Base-by-base conservation (phyloP, 2,113 vertebrate genomes). In the Theropithecus gelada region DNA sequence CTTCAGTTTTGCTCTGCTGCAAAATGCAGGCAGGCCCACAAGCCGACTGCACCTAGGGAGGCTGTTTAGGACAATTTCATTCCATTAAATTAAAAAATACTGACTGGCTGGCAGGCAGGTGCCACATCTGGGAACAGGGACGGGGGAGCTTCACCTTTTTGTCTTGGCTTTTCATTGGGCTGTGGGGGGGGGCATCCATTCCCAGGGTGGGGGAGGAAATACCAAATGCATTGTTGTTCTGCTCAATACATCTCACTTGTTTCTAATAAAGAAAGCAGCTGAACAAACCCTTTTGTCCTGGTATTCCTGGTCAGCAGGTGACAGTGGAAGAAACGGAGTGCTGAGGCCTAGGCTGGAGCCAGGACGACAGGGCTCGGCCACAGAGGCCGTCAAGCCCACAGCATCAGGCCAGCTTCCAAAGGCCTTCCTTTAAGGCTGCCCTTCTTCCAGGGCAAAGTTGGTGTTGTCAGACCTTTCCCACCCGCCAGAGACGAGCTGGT, bases 181-280 rank as follows among this genome's bases (percentile, higher is more conserved):
- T 94, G 3, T 59, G 68, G 13, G 48, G 84, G 84, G 87, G 82
- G 70, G 22, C 43, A 50, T 94, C 92, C 88, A 14, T 85, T 97
- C 92, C 94, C 35, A 5, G 85, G 90, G 75, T 50, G 0, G 85
- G 79, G 84, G 79, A 85, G 57, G 59, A 91, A 75, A 91, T 43
- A 80, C 88, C 93, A 94, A 96, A 90, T 57, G 59, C 52, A 66
- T 88, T 96, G 93, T 92, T 93, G 85, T 94, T 96, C 90, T 16
- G 35, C 93, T 81, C 17, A 57, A 35, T 95, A 50, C 96, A 64
- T 87, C 89, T 89, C 96, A 89, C 82, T 94, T 93, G 95, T 97
- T 97, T 96, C 92, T 97, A 98, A 98, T 98, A 98, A 98, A 97
- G 92, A 93, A 96, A 96, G 94, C 97, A 85, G 87, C 96, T 98